Evolutionary conservation across 2,797 vertebrate genomes (phyloP), one percentile per base, ranked within the genome.

Genomic region (Lithobates sylvaticus): DNA sequence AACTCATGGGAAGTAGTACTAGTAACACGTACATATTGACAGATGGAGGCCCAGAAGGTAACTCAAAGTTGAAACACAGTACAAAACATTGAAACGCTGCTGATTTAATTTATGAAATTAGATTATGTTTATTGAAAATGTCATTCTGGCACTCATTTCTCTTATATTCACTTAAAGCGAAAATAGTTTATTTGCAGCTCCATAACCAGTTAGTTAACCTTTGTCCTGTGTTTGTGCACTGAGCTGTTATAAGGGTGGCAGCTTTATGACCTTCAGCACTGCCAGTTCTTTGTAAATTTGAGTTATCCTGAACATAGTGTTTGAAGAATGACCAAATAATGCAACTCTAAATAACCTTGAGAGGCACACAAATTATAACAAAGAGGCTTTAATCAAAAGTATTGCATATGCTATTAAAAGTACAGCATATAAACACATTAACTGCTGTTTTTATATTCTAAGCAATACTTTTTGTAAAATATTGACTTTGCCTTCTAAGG

Each of bases 51-150:
- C 88, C 90, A 92, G 91, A 91, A 94, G 89, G 88, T 88, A 86
- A 82, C 70, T 89, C 88, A 89, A 89, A 92, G 92, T 89, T 91
- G 92, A 94, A 93, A 70, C 87, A 91, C 91, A 91, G 83, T 80
- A 89, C 78, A 83, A 77, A 93, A 92, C 78, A 89, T 27, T 80
- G 85, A 90, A 92, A 89, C 89, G 88, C 80, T 89, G 50, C 54
- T 83, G 36, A 88, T 54, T 88, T 88, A 91, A 91, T 27, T 89
- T 84, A 89, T 70, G 26, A 88, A 86, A 88, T 88, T 76, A 91
- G 93, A 91, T 83, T 50, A 87, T 90, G 65, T 90, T 92, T 92
- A 82, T 89, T 86, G 80, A 86, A 89, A 89, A 92, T 90, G 74
- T 88, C 88, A 89, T 90, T 92, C 91, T 88, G 88, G 74, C 86